phyloP scores from a whole-genome alignment of 2,797 vertebrate species.

The Galagoides demidoff region DNA sequence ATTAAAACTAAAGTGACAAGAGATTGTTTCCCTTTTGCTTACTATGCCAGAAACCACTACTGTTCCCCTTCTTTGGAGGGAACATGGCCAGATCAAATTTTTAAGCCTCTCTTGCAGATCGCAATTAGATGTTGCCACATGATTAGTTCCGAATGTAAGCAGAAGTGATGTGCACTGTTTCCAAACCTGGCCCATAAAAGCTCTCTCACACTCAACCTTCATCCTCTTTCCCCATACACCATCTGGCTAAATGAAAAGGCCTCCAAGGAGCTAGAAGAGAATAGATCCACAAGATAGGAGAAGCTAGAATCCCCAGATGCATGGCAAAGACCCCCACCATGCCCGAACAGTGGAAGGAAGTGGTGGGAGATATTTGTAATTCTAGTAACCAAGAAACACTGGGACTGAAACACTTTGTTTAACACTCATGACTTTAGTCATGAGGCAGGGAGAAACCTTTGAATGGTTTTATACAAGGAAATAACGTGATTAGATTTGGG shows the following conservation, averaged over 20 bases:
- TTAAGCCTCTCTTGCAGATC: neutral
- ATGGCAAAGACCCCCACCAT: neutral
- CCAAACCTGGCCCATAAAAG: slow-evolving; percentile 20
- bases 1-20: neutral
- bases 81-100: neutral
- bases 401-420: neutral
- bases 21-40: slow-evolving; percentile 10
- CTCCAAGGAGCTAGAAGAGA: neutral
- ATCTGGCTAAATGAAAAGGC: slow-evolving; percentile 10
- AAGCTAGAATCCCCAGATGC: neutral
- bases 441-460: neutral
- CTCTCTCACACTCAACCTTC: neutral
- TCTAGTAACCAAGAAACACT: slow-evolving; percentile 2
- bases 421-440: neutral
- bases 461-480: slow-evolving; percentile 29
- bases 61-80: neutral
- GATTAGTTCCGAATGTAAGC: slow-evolving; percentile 4
- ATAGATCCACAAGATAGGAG: neutral
- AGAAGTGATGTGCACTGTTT: neutral
- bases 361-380: slow-evolving; percentile 13
- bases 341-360: neutral
- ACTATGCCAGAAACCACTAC: neutral
- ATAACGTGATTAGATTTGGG: neutral
- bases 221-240: neutral
- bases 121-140: neutral